Percentiles rank a stretch among this genome's conserved stretches.
These are phyloP conservation scores for Heliocidaris tuberculata DNA, from an alignment of 35 echinoderm and acorn worm species.

Conservation along the genomic window DNA sequence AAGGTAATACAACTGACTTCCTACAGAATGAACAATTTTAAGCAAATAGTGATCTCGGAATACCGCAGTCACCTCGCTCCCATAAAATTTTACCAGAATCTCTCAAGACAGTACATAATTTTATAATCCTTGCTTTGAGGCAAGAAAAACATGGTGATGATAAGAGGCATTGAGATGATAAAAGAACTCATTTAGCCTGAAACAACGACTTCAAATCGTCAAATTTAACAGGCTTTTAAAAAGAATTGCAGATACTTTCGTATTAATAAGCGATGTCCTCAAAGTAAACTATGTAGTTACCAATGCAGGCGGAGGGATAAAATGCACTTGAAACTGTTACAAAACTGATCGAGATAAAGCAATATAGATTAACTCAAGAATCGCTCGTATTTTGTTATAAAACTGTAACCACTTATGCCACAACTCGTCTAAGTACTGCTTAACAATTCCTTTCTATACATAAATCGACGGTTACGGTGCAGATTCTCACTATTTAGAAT, in stretches of 20 bases:
- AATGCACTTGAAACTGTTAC: background rate
- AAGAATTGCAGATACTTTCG: background rate
- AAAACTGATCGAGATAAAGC: background rate
- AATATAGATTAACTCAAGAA: background rate
- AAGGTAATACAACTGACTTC: too few relatives aligned
- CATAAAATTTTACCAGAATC: too few relatives aligned
- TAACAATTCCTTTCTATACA: background rate
- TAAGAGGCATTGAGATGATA: background rate
- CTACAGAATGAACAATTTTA: too few relatives aligned
- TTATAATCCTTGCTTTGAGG: too few relatives aligned
- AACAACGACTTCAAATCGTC: background rate
- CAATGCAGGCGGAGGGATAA: background rate
- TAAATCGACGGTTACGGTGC: background rate
- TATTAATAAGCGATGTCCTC: background rate
- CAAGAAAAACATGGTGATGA: too few relatives aligned
- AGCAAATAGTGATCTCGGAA: too few relatives aligned
- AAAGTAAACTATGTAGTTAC: background rate
- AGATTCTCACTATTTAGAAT: background rate
- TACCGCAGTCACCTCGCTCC: too few relatives aligned
- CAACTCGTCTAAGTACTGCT: background rate
- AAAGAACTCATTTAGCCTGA: background rate
- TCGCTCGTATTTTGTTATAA: background rate
- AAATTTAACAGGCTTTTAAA: background rate
- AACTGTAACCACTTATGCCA: background rate
- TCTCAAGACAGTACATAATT: too few relatives aligned